Percentiles rank a stretch among this genome's conserved stretches.
These are phyloP conservation scores for Cyanocitta stelleri DNA, from an alignment of 2,113 vertebrate species.

Conservation along the genomic window DNA sequence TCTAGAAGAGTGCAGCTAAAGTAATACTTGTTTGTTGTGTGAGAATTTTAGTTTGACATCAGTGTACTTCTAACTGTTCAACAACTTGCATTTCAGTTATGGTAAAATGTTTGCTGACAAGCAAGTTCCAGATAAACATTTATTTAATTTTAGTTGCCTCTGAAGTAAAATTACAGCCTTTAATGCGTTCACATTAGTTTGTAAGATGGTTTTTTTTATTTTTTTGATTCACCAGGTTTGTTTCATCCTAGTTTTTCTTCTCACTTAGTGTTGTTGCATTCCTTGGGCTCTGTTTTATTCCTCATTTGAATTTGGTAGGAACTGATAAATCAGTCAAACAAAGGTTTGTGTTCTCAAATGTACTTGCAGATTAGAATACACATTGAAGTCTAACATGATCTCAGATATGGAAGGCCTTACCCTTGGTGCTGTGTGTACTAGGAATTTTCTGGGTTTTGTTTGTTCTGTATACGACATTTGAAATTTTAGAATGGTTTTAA, in stretches of 20 bases:
- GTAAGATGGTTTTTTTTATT: background rate
- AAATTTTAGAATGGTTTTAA: background rate
- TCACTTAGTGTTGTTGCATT: background rate
- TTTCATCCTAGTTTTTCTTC: background rate
- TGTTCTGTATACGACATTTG: background rate
- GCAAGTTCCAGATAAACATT: background rate
- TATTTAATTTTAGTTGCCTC: background rate
- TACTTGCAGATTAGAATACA: background rate
- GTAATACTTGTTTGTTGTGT: background rate
- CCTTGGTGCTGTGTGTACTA: background rate
- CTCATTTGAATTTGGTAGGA: background rate
- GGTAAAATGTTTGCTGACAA: background rate
- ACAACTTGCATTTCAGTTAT: background rate
- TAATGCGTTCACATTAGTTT: background rate
- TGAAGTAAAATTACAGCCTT: background rate
- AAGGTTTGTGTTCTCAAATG: background rate
- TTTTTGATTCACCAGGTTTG: background rate
- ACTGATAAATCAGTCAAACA: background rate
- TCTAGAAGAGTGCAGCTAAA: background rate
- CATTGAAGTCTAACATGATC: background rate
- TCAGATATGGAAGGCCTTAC: background rate
- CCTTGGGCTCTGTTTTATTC: background rate
- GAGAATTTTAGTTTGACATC: background rate
- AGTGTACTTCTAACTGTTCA: background rate
- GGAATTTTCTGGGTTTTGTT: background rate